phyloP scores from a whole-genome alignment of 1,140 invertebrate genomes.

The Pemphigus obesinymphae region DNA sequence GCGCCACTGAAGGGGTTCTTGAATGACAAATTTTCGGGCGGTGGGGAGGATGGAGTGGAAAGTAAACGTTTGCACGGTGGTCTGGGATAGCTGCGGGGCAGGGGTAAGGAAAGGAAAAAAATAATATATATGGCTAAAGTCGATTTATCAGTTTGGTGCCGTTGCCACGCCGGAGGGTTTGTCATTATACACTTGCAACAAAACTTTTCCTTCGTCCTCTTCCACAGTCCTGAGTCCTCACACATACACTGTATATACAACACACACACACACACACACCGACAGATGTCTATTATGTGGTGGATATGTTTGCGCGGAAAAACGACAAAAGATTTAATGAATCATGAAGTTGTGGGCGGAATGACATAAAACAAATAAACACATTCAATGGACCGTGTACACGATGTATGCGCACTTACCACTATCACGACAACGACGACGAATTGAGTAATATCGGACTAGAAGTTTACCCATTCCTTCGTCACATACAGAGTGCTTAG shows the following conservation, averaged over 20 bases:
- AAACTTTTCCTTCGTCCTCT: neutral
- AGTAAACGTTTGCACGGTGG: slow-evolving; percentile 22
- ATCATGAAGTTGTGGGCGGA: slow-evolving; percentile 25
- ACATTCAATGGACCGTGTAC: neutral
- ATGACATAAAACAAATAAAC: slow-evolving; percentile 2
- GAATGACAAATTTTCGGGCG: slow-evolving; percentile 29
- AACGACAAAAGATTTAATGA: slow-evolving; percentile 20
- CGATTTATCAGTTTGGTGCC: slow-evolving; percentile 38
- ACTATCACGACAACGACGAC: neutral
- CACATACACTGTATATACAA: neutral
- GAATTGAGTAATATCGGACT: neutral
- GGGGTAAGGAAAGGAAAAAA: neutral
- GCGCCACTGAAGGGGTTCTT: slow-evolving; percentile 22
- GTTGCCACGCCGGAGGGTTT: neutral
- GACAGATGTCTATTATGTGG: neutral
- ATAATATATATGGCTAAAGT: slow-evolving; percentile 20
- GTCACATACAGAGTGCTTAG: no score
- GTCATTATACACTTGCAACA: slow-evolving; percentile 15
- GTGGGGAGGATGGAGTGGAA: no score
- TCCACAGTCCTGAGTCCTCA: no score
- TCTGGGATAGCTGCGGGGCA: neutral
- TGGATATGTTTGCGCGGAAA: neutral
- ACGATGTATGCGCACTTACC: neutral
- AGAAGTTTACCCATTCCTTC: neutral
- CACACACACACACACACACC: neutral